phyloP scores from a whole-genome alignment of 1,140 invertebrate genomes.

The Eumeta japonica region DNA sequence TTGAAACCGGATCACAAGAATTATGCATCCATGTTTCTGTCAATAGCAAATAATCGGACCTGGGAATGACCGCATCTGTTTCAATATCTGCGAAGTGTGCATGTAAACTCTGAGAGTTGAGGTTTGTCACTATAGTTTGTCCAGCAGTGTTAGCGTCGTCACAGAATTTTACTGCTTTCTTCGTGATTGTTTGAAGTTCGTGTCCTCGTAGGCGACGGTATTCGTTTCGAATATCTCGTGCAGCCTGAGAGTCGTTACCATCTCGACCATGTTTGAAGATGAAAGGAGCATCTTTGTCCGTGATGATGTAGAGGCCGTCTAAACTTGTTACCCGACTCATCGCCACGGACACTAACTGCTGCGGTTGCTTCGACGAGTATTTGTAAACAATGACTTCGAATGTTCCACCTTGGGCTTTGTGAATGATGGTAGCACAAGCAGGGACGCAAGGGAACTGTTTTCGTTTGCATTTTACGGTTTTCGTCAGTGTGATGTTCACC shows the following conservation, averaged over 20 bases:
- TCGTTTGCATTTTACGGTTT: constrained; percentile 16
- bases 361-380: constrained; percentile 15
- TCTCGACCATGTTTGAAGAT: constrained; percentile 12
- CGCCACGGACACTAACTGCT: constrained; percentile 24
- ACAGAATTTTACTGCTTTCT: constrained; percentile 19
- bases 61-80: constrained; percentile 16
- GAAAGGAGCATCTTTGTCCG: constrained; percentile 14
- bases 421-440: constrained; percentile 18
- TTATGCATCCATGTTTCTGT: constrained; percentile 21
- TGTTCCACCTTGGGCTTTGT: constrained; percentile 14
- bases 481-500: constrained; percentile 16
- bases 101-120: constrained; percentile 17
- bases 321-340: constrained; percentile 21
- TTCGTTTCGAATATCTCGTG: too few species aligned
- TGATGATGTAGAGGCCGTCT: constrained; percentile 19
- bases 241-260: constrained; percentile 15
- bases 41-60: constrained; percentile 18
- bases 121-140: constrained; percentile 16
- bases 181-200: constrained; percentile 10
- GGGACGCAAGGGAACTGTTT: too few species aligned
- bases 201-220: too few species aligned
- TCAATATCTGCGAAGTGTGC: constrained; percentile 15
- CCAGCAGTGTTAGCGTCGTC: constrained; percentile 14
- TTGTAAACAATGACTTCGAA: too few species aligned
- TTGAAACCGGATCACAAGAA: constrained; percentile 16